These are phyloP conservation scores for Stramonita haemastoma DNA, from an alignment of 2,888 invertebrate genomes.

Conservation along the genomic window DNA sequence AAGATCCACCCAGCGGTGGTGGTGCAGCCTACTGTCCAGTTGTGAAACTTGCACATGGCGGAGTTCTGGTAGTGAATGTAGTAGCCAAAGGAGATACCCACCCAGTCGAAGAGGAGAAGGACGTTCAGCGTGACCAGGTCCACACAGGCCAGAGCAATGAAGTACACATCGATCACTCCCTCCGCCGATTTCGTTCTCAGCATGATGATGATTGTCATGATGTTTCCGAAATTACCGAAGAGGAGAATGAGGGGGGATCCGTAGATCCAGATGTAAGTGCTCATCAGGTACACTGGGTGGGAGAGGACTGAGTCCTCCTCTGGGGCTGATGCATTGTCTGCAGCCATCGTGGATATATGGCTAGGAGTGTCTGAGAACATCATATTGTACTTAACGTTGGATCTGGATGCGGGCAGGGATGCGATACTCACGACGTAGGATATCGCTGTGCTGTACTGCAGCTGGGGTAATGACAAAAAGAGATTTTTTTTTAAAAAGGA, in stretches of 20 bases:
- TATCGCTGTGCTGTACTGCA: background rate
- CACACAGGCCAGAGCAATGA: background rate
- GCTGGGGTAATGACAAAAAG: no score
- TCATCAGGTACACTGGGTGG: background rate
- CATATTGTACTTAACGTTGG: background rate
- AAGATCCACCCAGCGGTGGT: background rate
- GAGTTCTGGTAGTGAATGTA: background rate
- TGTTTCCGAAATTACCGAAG: background rate
- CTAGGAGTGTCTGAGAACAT: background rate
- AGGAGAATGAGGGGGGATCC: background rate
- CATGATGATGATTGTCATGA: constrained; percentile 28
- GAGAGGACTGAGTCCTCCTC: background rate
- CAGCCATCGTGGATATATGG: background rate
- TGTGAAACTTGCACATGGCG: background rate
- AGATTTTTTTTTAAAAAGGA: no score
- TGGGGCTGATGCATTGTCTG: background rate
- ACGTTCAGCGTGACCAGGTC: background rate
- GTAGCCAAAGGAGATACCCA: background rate
- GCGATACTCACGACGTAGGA: background rate
- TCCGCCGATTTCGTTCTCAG: background rate
- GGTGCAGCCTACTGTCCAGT: background rate
- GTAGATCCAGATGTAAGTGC: background rate
- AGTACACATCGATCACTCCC: background rate
- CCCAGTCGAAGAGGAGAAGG: background rate
- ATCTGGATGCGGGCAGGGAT: background rate